These are phyloP conservation scores for Diplodus sargus DNA, from an alignment of 2,797 vertebrate genomes.

Conservation along the genomic window DNA sequence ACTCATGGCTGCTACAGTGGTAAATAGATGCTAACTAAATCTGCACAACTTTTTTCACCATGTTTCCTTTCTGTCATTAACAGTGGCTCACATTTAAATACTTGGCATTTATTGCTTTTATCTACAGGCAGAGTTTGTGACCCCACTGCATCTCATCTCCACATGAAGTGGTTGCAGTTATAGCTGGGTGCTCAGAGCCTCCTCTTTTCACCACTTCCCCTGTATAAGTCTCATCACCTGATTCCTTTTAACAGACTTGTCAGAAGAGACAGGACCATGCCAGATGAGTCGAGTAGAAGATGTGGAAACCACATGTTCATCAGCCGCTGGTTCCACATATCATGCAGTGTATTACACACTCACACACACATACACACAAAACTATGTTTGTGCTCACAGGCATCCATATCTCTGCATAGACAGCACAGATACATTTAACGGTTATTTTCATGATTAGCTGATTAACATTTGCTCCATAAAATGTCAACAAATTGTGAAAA, in stretches of 20 bases:
- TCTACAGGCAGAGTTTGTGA: conserved; percentile 21
- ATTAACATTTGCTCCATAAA: too few species aligned
- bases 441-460: too few species aligned
- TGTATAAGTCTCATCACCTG: conserved; percentile 65
- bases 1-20: background rate
- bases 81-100: conserved; percentile 8
- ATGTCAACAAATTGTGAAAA: too few species aligned
- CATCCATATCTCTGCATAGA: background rate
- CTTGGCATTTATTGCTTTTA: background rate
- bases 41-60: conserved; percentile 21
- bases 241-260: conserved; percentile 77
- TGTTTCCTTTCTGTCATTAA: conserved; percentile 23
- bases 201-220: conserved; percentile 69
- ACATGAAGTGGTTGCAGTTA: conserved; percentile 36
- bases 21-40: conserved; percentile 2
- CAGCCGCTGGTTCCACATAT: conserved; percentile 52
- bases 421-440: background rate
- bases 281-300: conserved; percentile 64
- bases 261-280: conserved; percentile 65
- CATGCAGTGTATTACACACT: conserved; percentile 40
- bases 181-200: conserved; percentile 35
- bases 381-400: conserved; percentile 15
- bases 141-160: conserved; percentile 23
- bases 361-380: background rate
- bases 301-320: conserved; percentile 80